Percentiles rank a stretch among this genome's conserved stretches.
Evolutionary conservation across 2,888 invertebrate genomes (phyloP).

Genomic region (Epirrhoe tristata): DNA sequence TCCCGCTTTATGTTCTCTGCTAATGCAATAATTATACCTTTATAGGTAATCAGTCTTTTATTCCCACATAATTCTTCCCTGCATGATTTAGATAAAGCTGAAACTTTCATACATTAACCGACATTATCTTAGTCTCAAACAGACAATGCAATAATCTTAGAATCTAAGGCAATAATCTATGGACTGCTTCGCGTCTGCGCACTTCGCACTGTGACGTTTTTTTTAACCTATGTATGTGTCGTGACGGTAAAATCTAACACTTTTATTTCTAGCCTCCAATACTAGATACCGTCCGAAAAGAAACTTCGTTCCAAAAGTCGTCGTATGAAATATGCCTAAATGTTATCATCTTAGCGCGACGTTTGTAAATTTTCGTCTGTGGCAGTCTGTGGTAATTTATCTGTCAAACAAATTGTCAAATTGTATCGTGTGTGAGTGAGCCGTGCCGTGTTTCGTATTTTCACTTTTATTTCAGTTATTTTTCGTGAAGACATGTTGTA

Average conservation of each 20-base stretch:
- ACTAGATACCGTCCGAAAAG: no score
- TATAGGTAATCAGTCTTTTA: slow-evolving; percentile 61
- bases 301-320: no score
- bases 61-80: slow-evolving; percentile 75
- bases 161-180: no score
- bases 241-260: no score
- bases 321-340: neutral
- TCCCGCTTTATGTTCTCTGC: slow-evolving; percentile 19
- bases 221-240: no score
- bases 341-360: neutral
- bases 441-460: slow-evolving; percentile 64
- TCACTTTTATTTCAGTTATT: slow-evolving; percentile 67
- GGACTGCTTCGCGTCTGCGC: no score
- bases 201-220: no score
- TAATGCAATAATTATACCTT: slow-evolving; percentile 67
- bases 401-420: slow-evolving; percentile 9
- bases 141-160: no score
- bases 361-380: neutral
- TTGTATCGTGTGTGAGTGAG: slow-evolving; percentile 40
- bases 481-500: slow-evolving; percentile 69
- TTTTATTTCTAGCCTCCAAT: no score
- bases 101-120: no score
- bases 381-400: neutral
- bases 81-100: no score
- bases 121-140: no score